phyloP scores from a whole-genome alignment of 1,140 invertebrate genomes.

The Zelostemma sp. region DNA sequence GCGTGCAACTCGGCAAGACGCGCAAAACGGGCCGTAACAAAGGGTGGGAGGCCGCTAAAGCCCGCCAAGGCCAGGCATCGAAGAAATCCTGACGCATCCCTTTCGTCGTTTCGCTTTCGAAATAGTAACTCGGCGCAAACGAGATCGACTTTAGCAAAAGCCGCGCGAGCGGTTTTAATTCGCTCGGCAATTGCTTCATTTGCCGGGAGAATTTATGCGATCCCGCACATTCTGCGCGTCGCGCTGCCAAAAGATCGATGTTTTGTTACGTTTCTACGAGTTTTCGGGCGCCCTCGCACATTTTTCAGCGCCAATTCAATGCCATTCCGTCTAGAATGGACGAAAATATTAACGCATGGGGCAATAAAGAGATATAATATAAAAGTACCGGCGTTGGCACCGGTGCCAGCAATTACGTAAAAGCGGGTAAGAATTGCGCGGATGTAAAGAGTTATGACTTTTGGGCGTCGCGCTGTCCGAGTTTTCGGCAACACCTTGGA shows the following conservation, averaged over 20 bases:
- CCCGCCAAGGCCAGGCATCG: background rate
- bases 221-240: too few species aligned
- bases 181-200: too few species aligned
- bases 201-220: too few species aligned
- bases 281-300: background rate
- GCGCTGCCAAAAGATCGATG: background rate
- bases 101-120: background rate
- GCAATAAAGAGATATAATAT: conserved; percentile 19
- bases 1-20: background rate
- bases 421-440: conserved; percentile 7
- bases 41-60: background rate
- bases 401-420: conserved; percentile 24
- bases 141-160: too few species aligned
- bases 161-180: too few species aligned
- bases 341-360: background rate
- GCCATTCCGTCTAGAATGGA: background rate
- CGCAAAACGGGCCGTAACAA: background rate
- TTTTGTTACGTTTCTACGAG: background rate
- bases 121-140: too few species aligned
- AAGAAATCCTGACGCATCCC: background rate
- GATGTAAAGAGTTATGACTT: conserved; percentile 6
- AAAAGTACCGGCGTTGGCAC: conserved; percentile 47
- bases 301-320: background rate
- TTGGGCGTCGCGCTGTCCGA: background rate
- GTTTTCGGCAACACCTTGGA: background rate